Conservation (phyloP, 2,113 vertebrate species). For the Andinoacara biseriatus region DNA sequence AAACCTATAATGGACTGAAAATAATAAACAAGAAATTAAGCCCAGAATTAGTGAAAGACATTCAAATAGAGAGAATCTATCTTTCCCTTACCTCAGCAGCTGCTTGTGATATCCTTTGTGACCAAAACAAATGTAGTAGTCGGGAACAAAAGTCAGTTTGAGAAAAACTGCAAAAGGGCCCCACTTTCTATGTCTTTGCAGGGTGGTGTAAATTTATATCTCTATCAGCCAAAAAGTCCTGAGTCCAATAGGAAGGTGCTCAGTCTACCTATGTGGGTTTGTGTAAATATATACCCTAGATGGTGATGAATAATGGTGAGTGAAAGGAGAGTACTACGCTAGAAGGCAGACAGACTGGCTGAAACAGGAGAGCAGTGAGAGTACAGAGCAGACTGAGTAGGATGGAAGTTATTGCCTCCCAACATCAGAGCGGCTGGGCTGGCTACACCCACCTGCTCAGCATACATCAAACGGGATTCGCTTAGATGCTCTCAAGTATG, state of each 20-base stretch:
- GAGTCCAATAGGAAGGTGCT: background rate
- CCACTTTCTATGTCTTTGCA: conserved; percentile 19
- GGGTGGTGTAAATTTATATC: background rate
- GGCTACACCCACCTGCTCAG: conserved; percentile 73
- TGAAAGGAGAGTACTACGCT: conserved; percentile 55
- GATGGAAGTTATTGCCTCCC: conserved; percentile 61
- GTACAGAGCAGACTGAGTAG: conserved; percentile 73
- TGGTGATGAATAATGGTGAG: conserved; percentile 45
- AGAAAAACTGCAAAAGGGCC: conserved; percentile 7
- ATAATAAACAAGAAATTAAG: background rate
- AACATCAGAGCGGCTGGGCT: conserved; percentile 64
- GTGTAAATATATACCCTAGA: conserved; percentile 56
- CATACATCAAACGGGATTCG: conserved; percentile 49
- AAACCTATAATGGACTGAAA: background rate
- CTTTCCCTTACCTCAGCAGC: conserved; percentile 67
- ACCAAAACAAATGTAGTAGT: conserved; percentile 20
- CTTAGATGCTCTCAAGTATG: conserved; percentile 49
- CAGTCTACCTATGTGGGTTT: conserved; percentile 51
- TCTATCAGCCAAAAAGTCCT: conserved; percentile 21
- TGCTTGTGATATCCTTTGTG: conserved; percentile 53
- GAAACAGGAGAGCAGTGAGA: conserved; percentile 62
- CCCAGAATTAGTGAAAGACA: background rate
- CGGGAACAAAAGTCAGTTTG: conserved; percentile 17
- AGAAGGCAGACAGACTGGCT: conserved; percentile 63
- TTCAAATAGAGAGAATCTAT: background rate